Base-by-base conservation (phyloP, 2,113 vertebrate genomes). In the Alligator mississippiensis region DNA sequence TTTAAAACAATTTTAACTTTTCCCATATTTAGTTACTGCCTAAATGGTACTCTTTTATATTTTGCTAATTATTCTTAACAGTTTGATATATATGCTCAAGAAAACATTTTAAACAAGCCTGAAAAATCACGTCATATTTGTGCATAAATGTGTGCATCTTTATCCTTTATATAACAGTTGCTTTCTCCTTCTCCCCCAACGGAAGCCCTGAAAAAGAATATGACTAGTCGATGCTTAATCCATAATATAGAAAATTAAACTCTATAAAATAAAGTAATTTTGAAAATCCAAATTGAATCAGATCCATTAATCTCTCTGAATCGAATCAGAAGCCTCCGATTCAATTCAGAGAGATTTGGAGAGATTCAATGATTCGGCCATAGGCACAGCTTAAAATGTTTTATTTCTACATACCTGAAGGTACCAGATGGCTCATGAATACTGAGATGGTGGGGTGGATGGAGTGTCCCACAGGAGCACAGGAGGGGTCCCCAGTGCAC, bases 51-150 rank as follows among this genome's bases (percentile, higher is more conserved):
- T 83, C 91, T n/a, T n/a, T 47, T 64, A 64, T 63, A 21, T 8
- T 55, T 74, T 76, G 78, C 76, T 84, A 86, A 81, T 57, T 34
- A 30, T 9, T 90, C 13, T 10, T 47, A 70, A 57, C 5, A 77
- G 74, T 70, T 34, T 61, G 21, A 1, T 28, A 0, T 7, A 81
- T 57, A 28, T 13, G 34, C 77, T 54, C 54, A 66, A 24, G 62
- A 3, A 6, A 21, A 5, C 0, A 1, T 70, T 72, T 68, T 47
- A 1, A 21, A 54, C 18, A 28, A 25, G 6, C 24, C 59, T 66
- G 38, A 88, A 47, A 47, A 77, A 77, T 74, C 28, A 70, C 58
- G 19, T 27, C 47, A 78, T 55, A 38, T n/a, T 81, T 84, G 27
- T 30, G 3, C 76, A 80, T 59, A 89, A 77, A 24, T 13, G 13